phyloP scores from a whole-genome alignment of 1,140 invertebrate genomes.

The Gerris buenoi region DNA sequence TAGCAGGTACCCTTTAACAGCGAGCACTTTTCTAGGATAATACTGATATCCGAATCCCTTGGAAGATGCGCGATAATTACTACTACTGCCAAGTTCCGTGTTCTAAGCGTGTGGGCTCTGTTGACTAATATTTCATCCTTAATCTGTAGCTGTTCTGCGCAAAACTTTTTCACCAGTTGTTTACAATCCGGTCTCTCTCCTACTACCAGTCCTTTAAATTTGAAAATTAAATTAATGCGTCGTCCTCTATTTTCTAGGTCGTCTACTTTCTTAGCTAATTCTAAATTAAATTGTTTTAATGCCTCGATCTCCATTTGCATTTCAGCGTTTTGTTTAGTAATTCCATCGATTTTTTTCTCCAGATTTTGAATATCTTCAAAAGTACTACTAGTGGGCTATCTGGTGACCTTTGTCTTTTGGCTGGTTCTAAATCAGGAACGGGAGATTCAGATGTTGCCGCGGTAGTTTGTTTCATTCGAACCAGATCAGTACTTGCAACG shows the following conservation, averaged over 20 bases:
- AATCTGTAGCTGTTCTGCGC: not conserved
- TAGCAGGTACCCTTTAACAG: not conserved
- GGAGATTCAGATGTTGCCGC: no score
- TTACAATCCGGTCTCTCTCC: not conserved
- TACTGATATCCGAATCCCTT: not conserved
- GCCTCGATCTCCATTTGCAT: not conserved
- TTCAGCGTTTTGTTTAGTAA: not conserved
- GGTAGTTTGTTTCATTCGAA: no score
- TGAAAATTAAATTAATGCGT: not conserved
- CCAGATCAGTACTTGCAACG: no score
- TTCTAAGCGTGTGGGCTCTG: not conserved
- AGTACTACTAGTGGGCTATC: no score
- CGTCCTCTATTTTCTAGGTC: not conserved
- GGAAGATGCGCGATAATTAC: not conserved
- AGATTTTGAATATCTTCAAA: no score
- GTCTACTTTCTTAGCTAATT: not conserved
- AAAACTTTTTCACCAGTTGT: not conserved
- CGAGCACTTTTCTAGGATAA: not conserved
- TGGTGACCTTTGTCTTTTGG: no score
- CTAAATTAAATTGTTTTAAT: not conserved
- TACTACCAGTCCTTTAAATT: not conserved
- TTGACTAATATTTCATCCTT: not conserved
- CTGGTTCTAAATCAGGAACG: no score
- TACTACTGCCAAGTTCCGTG: not conserved
- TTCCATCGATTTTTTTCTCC: not conserved